Base-by-base conservation (phyloP, 2,113 vertebrate species). In the Pelmatolapia mariae region DNA sequence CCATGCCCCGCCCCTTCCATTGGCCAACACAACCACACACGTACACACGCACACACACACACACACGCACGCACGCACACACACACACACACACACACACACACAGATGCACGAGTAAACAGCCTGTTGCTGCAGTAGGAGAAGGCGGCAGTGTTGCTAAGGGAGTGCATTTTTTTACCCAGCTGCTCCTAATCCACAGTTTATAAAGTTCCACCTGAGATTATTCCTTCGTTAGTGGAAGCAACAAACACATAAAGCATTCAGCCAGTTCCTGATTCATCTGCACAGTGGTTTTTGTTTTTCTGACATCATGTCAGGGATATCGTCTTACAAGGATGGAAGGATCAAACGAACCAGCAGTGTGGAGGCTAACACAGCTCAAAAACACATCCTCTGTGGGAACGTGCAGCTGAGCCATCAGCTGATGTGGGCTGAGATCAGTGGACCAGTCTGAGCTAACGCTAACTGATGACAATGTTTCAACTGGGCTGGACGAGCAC, bases 101-200 rank as follows among this genome's bases (percentile, higher is more conserved):
- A 29, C 4, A 4, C 18, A 53, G 11, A 56, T 13, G 81, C 24
- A 91, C 22, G 40, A 87, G 84, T 87, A 92, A 91, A 92, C 87
- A 86, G 86, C 92, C 87, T 89, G 92, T 93, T 93, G 90, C 87
- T 92, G 43, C 81, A 89, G 85, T 26, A 90, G 81, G 83, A 80
- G 87, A 53, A 86, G 63, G 80, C 54, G 56, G 81, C 24, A 33
- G 63, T 59, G 90, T 92, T 88, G 85, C 89, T 92, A 90, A 79
- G 87, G 63, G 76, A 88, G 73, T 79, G 73, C 80, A 86, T 91
- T 92, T 94, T 92, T 92, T 93, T 80, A 92, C 86, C 59, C 82
- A 56, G 87, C 91, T 81, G 63, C 78, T 93, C 85, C 52, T 87
- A 90, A 86, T 63, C 68, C 83, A 80, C 85, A 88, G 56, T 76